Conservation (phyloP, 2,797 vertebrate species). For the Oophaga sylvatica region DNA sequence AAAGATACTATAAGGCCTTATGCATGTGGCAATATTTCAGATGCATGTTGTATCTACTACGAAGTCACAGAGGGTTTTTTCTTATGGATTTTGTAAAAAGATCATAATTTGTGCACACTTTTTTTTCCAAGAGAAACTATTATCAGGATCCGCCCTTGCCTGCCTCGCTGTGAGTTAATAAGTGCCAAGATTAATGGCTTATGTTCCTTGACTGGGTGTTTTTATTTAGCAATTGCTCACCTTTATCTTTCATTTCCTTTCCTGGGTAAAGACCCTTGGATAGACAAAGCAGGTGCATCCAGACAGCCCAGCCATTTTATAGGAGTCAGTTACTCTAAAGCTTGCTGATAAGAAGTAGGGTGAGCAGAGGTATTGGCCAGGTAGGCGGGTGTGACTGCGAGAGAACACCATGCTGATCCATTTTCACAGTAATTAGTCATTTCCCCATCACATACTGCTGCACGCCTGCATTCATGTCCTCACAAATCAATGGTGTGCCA, state of each 20-base stretch:
- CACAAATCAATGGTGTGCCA: constrained; percentile 70
- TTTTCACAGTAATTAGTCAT: constrained; percentile 64
- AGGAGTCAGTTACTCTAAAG: constrained; percentile 67
- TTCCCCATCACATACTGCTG: constrained; percentile 65
- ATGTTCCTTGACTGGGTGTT: constrained; percentile 59
- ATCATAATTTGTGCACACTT: not conserved
- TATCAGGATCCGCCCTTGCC: not conserved
- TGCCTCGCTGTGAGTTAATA: constrained; percentile 62
- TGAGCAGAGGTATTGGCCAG: constrained; percentile 65
- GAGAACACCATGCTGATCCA: constrained; percentile 66
- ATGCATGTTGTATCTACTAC: too few species aligned
- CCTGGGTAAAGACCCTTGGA: constrained; percentile 70
- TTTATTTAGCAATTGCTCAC: constrained; percentile 68
- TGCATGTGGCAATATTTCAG: too few species aligned
- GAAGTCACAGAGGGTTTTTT: too few species aligned
- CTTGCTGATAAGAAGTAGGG: constrained; percentile 67
- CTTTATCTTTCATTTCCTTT: constrained; percentile 65
- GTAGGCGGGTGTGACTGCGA: constrained; percentile 65
- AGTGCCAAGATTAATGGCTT: constrained; percentile 64
- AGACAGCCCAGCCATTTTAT: constrained; percentile 62
- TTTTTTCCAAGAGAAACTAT: not conserved
- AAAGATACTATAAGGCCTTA: too few species aligned
- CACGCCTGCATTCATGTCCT: constrained; percentile 65
- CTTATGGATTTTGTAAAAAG: not conserved
- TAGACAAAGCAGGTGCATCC: constrained; percentile 68